Percentiles rank a stretch among this genome's conserved stretches.
Evolutionary conservation across 2,797 vertebrate genomes (phyloP).

Genomic region (Sylvilagus floridanus): DNA sequence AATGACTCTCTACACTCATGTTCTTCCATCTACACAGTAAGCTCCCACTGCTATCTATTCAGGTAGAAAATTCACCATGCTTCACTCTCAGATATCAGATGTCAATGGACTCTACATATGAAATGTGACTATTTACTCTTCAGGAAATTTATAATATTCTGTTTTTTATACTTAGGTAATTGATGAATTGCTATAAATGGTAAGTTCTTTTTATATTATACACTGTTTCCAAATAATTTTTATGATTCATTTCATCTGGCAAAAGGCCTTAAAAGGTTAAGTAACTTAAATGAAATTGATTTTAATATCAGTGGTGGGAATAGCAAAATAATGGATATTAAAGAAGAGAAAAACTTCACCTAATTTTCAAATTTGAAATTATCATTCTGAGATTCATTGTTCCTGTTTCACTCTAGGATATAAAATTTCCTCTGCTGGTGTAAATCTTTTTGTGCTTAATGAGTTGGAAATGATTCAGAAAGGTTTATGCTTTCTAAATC

Average conservation of each 20-base stretch:
- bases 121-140: background rate
- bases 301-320: background rate
- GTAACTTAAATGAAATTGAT: slow-evolving; percentile 14
- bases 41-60: background rate
- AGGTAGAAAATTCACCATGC: background rate
- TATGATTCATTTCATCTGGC: background rate
- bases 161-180: background rate
- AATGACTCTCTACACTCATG: background rate
- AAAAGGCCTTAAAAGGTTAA: background rate
- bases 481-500: background rate
- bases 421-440: slow-evolving; percentile 6
- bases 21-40: background rate
- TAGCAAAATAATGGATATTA: background rate
- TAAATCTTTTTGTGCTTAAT: slow-evolving; percentile 21
- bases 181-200: background rate
- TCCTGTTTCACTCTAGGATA: background rate
- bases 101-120: background rate
- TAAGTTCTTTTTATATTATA: background rate
- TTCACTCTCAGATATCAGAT: background rate
- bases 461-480: slow-evolving; percentile 20
- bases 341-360: background rate
- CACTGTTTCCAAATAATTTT: background rate
- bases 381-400: background rate
- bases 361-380: background rate
- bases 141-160: background rate